Base-by-base conservation (phyloP, 2,113 vertebrate genomes). In the Leucoraja erinaceus region DNA sequence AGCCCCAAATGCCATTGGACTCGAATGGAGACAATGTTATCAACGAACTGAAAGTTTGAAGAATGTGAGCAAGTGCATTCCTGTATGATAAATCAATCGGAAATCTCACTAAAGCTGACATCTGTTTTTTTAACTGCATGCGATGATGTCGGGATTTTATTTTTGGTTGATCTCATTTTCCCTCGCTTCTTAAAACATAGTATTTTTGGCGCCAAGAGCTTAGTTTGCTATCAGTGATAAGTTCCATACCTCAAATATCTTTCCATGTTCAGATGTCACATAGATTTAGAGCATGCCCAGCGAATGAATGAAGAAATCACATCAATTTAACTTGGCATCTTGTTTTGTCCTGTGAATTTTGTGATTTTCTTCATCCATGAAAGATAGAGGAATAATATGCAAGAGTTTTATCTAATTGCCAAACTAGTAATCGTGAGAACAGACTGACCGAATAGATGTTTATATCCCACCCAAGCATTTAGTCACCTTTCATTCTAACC, bases 1-100 rank as follows among this genome's bases (percentile, higher is more conserved):
- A 63, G 28, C n/a, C 28, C 4, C 0, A 16, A 59, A n/a, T 20
- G 70, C 70, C 70, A 18, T 18, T 20, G 70, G 14, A 72, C 83
- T 63, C 25, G 3, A 28, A 63, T n/a, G 56, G 83, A 63, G 83
- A 63, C 5, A 25, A 63, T 86, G 56, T 25, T 86, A 61, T 86
- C 83, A 86, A 61, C 61, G 25, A 86, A 86, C 83, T 86, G 83
- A 63, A 86, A 61, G 83, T 86, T 86, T n/a, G 25, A 86, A 59
- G 25, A 86, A 31, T 63, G 56, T 14, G 28, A 63, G 25, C 54
- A 63, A 86, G 56, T 61, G 56, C 83, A 86, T 86, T 86, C 83
- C 83, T 86, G 11, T 7, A n/a, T 63, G 83, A 86, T 86, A 63
- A 63, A 83, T 18, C 47, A 83, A 63, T 31, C 83, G 61, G 83